Base-by-base conservation (phyloP, 2,113 vertebrate genomes). In the Phyllostomus discolor region DNA sequence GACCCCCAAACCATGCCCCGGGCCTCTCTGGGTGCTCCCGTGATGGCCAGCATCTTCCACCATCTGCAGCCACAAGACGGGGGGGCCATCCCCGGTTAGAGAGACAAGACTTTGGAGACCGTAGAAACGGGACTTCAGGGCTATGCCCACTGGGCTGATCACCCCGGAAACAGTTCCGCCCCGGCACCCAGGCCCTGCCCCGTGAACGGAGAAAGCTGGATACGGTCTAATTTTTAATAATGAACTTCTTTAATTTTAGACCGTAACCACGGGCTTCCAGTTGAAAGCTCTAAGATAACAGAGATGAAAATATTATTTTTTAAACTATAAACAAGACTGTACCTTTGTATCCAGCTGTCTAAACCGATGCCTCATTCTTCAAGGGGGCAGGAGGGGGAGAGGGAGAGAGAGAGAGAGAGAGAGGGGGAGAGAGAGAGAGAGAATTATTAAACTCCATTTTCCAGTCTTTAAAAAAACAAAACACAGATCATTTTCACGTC, bases 301-400 rank as follows among this genome's bases (percentile, higher is more conserved):
- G 20, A 76, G 7, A 64, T 41, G 19, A 26, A 35, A 79, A 33
- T 57, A 41, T n/a, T 7, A 33, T 8, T 88, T 70, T 52, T 41
- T 22, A 48, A 41, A 64, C 43, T 43, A 54, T 57, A 28, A 80
- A 93, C 73, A 38, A 82, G 41, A 54, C 17, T 52, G 5, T 98
- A 99, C 98, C 98, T 99, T 99, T 41, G 98, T 93, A 88, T 99
- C 98, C 98, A 99, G 97, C 72, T 99, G 98, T 96, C 98, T 98
- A 33, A 99, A 99, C 11, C 98, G 98, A 95, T 98, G 98, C 11
- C 93, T 72, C 95, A 98, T 98, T 96, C 98, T 99, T 93, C 83
- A 96, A 97, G 81, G 15, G 96, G 81, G n/a, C n/a, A n/a, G n/a
- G 97, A 24, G 38, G 38, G 38, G 38, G 48, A 22, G 10, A 72